Evolutionary conservation across 2,113 vertebrate species (phyloP).

Genomic region (Lepidothrix coronata): DNA sequence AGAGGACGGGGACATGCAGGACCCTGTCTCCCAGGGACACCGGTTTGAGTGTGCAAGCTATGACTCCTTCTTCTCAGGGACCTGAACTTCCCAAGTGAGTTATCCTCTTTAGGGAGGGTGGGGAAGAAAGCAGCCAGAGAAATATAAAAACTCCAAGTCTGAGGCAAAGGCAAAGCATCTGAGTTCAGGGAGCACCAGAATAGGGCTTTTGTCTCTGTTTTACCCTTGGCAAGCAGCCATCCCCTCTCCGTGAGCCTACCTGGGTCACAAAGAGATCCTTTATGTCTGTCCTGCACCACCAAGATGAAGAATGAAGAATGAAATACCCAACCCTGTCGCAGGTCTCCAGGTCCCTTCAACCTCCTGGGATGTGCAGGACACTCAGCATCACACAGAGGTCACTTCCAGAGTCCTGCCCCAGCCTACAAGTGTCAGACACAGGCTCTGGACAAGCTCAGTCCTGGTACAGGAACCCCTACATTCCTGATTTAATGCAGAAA

Average conservation of each 20-base stretch:
- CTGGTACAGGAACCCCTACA: background rate
- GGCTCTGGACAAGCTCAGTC: background rate
- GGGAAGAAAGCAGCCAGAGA: background rate
- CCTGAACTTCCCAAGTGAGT: background rate
- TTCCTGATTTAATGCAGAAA: background rate
- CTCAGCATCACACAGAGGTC: background rate
- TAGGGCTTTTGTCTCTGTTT: constrained; percentile 34
- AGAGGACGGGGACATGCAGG: background rate
- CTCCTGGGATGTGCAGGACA: background rate
- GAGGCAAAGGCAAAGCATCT: constrained; percentile 17
- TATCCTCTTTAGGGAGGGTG: background rate
- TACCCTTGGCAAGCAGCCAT: background rate
- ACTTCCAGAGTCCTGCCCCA: background rate
- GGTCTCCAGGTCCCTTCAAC: background rate
- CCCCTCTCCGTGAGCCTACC: background rate
- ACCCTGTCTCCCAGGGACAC: background rate
- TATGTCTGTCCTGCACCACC: background rate
- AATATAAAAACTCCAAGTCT: background rate
- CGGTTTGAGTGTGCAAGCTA: background rate
- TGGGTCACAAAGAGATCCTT: constrained; percentile 51
- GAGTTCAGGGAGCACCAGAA: background rate
- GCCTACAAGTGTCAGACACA: background rate
- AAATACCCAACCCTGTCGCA: background rate
- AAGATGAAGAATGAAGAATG: background rate
- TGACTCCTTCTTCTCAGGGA: background rate